Percentiles rank a stretch among this genome's conserved stretches.
These are phyloP conservation scores for Thryonomys swinderianus DNA, from an alignment of 2,113 vertebrate species.

Conservation along the genomic window DNA sequence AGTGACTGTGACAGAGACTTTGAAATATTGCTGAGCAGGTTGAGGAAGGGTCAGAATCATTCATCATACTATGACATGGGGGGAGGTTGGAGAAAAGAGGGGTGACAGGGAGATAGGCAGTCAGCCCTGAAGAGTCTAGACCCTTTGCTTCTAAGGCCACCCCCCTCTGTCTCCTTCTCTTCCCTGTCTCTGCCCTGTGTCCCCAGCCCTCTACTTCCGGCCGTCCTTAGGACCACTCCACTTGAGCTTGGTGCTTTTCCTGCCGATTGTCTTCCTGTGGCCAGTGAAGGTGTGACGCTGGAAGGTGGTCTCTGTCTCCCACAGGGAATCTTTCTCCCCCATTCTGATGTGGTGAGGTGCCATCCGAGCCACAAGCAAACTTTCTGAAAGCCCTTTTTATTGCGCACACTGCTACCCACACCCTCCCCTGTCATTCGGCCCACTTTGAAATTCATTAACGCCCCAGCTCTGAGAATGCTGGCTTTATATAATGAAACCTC, in stretches of 20 bases:
- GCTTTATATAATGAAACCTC: constrained; percentile 67
- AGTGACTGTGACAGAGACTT: constrained; percentile 66
- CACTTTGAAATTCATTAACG: constrained; percentile 73
- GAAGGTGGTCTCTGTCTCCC: background rate
- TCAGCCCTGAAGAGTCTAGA: background rate
- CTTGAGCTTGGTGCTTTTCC: background rate
- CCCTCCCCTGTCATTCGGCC: constrained; percentile 23
- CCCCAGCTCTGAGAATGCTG: constrained; percentile 50
- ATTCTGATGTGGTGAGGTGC: background rate
- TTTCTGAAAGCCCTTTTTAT: constrained; percentile 44
- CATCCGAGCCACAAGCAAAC: background rate
- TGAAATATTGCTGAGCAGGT: constrained; percentile 81
- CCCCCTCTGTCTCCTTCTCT: background rate
- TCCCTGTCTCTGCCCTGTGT: fast-evolving
- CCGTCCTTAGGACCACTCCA: background rate
- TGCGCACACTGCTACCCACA: background rate
- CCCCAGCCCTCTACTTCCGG: background rate
- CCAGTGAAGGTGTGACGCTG: background rate
- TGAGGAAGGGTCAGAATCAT: constrained; percentile 83
- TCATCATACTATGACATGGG: constrained; percentile 76
- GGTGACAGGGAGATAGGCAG: constrained; percentile 39
- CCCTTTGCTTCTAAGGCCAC: background rate
- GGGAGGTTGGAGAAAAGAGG: constrained; percentile 48
- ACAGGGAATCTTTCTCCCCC: background rate
- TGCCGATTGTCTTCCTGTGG: background rate